These are phyloP conservation scores for Hirundichthys speculiger DNA, from an alignment of 2,113 vertebrate genomes.

Conservation along the genomic window DNA sequence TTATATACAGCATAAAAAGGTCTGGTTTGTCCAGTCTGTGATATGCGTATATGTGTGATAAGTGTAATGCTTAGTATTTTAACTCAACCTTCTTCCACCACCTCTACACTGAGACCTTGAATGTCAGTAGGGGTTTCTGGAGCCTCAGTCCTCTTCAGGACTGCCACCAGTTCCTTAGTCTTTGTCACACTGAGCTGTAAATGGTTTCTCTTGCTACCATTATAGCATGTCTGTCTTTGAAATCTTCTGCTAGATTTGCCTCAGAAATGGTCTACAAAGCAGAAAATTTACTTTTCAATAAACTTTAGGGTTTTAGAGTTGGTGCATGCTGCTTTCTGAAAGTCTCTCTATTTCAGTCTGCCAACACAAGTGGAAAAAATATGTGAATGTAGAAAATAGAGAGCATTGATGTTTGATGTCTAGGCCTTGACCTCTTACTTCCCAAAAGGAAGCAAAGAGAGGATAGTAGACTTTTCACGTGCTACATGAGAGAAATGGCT, in stretches of 20 bases:
- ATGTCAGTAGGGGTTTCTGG: too few relatives aligned
- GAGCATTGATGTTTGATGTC: slow-evolving; percentile 30
- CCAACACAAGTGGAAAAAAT: slow-evolving; percentile 44
- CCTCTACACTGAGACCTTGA: too few relatives aligned
- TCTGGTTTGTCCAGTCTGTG: too few relatives aligned
- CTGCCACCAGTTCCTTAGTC: too few relatives aligned
- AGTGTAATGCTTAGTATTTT: too few relatives aligned
- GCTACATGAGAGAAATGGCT: slow-evolving; percentile 28
- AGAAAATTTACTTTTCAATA: slow-evolving; percentile 46
- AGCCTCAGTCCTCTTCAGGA: too few relatives aligned
- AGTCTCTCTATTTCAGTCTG: slow-evolving; percentile 27
- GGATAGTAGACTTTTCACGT: slow-evolving; percentile 27
- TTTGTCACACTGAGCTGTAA: too few relatives aligned
- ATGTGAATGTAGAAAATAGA: slow-evolving; percentile 24
- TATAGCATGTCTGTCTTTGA: not conserved
- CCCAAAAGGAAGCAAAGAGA: slow-evolving; percentile 15
- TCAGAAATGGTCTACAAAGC: slow-evolving; percentile 33
- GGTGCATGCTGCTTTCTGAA: slow-evolving; percentile 30
- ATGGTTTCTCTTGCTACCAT: not conserved
- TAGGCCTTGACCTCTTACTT: slow-evolving; percentile 19
- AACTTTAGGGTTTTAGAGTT: slow-evolving; percentile 22
- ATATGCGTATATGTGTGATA: too few relatives aligned
- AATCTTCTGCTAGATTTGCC: slow-evolving; percentile 10
- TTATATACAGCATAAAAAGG: too few relatives aligned
- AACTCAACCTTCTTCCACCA: too few relatives aligned